A percentile compares a stretch with the other conserved stretches of the same genome.
These are phyloP conservation scores for Hydrotaea cyrtoneurina DNA, from an alignment of 2,888 invertebrate species.

Conservation along the genomic window DNA sequence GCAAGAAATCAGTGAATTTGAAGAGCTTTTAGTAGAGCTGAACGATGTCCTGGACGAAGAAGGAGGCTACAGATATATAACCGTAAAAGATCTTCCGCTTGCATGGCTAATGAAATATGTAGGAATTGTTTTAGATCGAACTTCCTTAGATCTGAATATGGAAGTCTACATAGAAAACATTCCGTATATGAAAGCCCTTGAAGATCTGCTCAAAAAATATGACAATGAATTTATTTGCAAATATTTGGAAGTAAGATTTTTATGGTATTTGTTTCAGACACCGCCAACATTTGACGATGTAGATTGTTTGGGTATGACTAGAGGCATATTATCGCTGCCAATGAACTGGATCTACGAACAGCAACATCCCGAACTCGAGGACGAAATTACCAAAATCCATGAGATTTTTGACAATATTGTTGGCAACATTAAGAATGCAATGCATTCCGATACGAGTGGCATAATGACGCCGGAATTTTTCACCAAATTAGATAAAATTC, in stretches of 20 bases:
- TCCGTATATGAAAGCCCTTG: constrained; percentile 62
- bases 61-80: constrained; percentile 29
- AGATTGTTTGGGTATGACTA: constrained; percentile 59
- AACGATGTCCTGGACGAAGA: constrained; percentile 57
- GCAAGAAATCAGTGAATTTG: constrained; percentile 61
- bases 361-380: constrained; percentile 40
- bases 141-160: constrained; percentile 38
- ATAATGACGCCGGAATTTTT: constrained; percentile 51
- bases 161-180: constrained; percentile 61
- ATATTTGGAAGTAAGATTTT: constrained; percentile 68
- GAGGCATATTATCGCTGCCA: constrained; percentile 66
- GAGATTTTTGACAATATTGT: constrained; percentile 61
- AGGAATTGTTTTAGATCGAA: constrained; percentile 54
- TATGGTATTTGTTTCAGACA: constrained; percentile 62
- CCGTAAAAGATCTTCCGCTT: constrained; percentile 52
- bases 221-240: constrained; percentile 63
- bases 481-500: constrained; percentile 62
- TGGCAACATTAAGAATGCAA: constrained; percentile 57
- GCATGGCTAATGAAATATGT: constrained; percentile 67
- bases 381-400: constrained; percentile 48
- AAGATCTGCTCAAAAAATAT: constrained; percentile 49
- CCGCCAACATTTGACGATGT: constrained; percentile 52
- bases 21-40: constrained; percentile 52
- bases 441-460: constrained; percentile 53
- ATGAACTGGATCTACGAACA: constrained; percentile 68